Evolutionary conservation across 2,113 vertebrate genomes (phyloP).

Genomic region (Lamprologus tigripictilis): DNA sequence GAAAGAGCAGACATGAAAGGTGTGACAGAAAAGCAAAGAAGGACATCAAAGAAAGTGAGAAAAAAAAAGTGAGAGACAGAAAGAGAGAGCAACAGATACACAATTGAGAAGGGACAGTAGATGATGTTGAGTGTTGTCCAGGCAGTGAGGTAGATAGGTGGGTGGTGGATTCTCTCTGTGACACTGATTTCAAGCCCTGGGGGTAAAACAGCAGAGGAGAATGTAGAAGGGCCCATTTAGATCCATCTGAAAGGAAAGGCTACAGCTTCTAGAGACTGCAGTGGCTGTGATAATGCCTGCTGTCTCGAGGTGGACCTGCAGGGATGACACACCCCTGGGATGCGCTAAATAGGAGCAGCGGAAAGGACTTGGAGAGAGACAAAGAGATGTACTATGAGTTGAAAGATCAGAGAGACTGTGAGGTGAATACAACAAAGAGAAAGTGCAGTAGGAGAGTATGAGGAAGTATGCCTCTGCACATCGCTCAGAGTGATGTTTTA

Average conservation of each 20-base stretch:
- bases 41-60: slow-evolving; percentile 27
- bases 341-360: not conserved
- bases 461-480: not conserved
- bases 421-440: not conserved
- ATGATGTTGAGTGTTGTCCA: slow-evolving; percentile 44
- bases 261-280: slow-evolving; percentile 26
- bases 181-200: slow-evolving; percentile 15
- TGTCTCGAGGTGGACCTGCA: slow-evolving; percentile 19
- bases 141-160: slow-evolving; percentile 27
- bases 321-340: slow-evolving; percentile 17
- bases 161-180: slow-evolving; percentile 34
- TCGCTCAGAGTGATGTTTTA: not conserved
- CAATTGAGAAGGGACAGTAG: not conserved
- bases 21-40: slow-evolving; percentile 38
- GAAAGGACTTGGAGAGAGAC: not conserved
- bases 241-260: slow-evolving; percentile 31
- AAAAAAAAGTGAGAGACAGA: not conserved
- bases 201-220: slow-evolving; percentile 34
- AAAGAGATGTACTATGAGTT: not conserved
- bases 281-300: slow-evolving; percentile 21
- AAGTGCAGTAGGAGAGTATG: not conserved
- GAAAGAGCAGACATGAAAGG: slow-evolving; percentile 7
- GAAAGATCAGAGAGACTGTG: not conserved
- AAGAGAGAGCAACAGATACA: not conserved
- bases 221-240: slow-evolving; percentile 49